phyloP scores from a whole-genome alignment of 2,888 invertebrate species.

The Rhingia rostrata region DNA sequence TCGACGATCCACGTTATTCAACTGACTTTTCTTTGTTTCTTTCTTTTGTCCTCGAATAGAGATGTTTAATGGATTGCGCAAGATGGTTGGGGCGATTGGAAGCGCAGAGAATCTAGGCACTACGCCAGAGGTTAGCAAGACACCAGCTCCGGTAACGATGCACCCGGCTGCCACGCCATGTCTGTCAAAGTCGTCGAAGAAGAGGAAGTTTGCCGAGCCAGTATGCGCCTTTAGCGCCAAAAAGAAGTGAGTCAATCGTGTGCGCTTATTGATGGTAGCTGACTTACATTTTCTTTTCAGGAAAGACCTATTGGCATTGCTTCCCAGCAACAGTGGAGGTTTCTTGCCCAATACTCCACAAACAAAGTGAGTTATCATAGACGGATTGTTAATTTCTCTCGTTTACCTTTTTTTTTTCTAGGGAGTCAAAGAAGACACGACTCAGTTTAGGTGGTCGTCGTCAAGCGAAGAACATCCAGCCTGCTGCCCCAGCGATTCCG shows the following conservation, averaged over 20 bases:
- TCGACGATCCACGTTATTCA: slow-evolving; percentile 67
- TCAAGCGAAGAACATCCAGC: slow-evolving; percentile 74
- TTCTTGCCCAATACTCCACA: slow-evolving; percentile 85
- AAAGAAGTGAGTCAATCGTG: slow-evolving; percentile 85
- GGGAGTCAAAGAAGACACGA: slow-evolving; percentile 77
- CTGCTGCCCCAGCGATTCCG: slow-evolving; percentile 76
- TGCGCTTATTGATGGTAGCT: background rate
- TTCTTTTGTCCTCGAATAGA: slow-evolving; percentile 83
- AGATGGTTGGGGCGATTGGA: slow-evolving; percentile 88
- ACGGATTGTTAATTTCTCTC: background rate
- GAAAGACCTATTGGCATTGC: slow-evolving; percentile 85
- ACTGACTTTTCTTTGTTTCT: slow-evolving; percentile 67
- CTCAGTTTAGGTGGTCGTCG: slow-evolving; percentile 76
- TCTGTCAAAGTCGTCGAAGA: slow-evolving; percentile 86
- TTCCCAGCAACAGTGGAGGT: slow-evolving; percentile 85
- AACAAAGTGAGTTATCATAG: slow-evolving; percentile 84
- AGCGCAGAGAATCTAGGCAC: slow-evolving; percentile 84
- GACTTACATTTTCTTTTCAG: slow-evolving; percentile 82
- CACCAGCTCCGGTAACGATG: slow-evolving; percentile 79
- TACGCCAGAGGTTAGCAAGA: slow-evolving; percentile 81
- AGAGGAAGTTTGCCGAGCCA: slow-evolving; percentile 86
- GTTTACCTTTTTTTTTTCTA: slow-evolving; percentile 50
- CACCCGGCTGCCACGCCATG: slow-evolving; percentile 84
- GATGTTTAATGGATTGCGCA: slow-evolving; percentile 90
- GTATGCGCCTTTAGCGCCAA: slow-evolving; percentile 86